Conservation (phyloP, 2,113 vertebrate genomes). For the Zapornia atra region DNA sequence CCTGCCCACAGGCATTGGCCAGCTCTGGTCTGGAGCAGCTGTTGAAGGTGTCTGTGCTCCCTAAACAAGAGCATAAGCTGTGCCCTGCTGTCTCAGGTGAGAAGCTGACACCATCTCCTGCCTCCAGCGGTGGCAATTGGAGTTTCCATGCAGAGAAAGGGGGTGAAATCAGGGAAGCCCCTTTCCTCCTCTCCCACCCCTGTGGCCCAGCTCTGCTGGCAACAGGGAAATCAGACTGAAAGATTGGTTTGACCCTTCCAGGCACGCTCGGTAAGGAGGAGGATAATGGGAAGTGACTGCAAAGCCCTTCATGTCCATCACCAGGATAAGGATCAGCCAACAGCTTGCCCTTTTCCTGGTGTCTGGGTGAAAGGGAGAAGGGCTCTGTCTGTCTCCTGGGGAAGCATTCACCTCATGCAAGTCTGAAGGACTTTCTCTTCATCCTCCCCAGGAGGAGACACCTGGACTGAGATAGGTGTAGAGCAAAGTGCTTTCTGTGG, state of each 20-base stretch:
- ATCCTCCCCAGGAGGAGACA: neutral
- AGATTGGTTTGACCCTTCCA: neutral
- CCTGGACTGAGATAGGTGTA: accelerated
- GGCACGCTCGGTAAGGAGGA: neutral
- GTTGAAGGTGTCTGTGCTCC: neutral
- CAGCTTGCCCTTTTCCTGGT: neutral
- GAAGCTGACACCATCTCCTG: neutral
- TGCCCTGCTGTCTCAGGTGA: neutral
- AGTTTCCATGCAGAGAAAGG: neutral
- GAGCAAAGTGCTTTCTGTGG: neutral
- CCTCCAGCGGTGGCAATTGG: neutral
- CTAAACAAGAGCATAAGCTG: neutral
- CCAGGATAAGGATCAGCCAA: neutral
- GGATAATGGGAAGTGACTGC: neutral
- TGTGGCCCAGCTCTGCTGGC: neutral
- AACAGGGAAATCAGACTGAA: neutral
- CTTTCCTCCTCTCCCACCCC: neutral
- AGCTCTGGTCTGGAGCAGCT: neutral
- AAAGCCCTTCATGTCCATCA: neutral
- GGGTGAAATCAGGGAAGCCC: neutral
- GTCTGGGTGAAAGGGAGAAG: neutral
- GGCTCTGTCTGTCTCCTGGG: neutral
- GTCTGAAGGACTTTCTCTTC: neutral
- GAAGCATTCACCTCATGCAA: accelerated
- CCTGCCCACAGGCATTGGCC: neutral